Base-by-base conservation (phyloP, 2,888 invertebrate genomes). In the Pegoplata infirma region DNA sequence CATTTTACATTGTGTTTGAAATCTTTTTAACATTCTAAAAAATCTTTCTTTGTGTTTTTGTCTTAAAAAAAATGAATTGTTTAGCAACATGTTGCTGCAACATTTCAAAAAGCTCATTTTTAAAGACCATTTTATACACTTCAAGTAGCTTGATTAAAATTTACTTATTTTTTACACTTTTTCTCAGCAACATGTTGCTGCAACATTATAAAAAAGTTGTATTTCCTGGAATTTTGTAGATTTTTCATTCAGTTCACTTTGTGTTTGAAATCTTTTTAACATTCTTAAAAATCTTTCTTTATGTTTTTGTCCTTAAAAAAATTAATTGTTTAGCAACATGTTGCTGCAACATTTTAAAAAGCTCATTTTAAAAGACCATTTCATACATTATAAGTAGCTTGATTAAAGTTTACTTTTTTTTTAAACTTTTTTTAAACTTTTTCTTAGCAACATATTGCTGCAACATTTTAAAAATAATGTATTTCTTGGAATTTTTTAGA, bases 1-100 rank as follows among this genome's bases (percentile, higher is more conserved):
- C 10, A n/a, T 32, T 7, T 10, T 10, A 32, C 8, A 6, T 10
- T 32, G 1, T 23, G 23, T 32, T 10, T 8, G 10, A 0, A 32
- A 32, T 32, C 8, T 32, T 8, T 32, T 32, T 1, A n/a, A n/a
- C n/a, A n/a, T n/a, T n/a, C n/a, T n/a, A n/a, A n/a, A n/a, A n/a
- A n/a, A n/a, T n/a, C n/a, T n/a, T n/a, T n/a, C n/a, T n/a, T n/a
- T n/a, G n/a, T n/a, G n/a, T n/a, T n/a, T n/a, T n/a, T n/a, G n/a
- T n/a, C n/a, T n/a, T n/a, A n/a, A n/a, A n/a, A 32, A 1, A 1
- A 32, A 10, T 32, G 10, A 32, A 10, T 21, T 53, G 21, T 28
- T 3, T 46, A 10, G 61, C 47, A 69, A 55, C 55, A 77, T 73
- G 58, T 78, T 73, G 73, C 73, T 16, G 72, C 64, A 69, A 68